Evolutionary conservation across 2,888 invertebrate genomes (phyloP).

Genomic region (Stegophylla sp.): DNA sequence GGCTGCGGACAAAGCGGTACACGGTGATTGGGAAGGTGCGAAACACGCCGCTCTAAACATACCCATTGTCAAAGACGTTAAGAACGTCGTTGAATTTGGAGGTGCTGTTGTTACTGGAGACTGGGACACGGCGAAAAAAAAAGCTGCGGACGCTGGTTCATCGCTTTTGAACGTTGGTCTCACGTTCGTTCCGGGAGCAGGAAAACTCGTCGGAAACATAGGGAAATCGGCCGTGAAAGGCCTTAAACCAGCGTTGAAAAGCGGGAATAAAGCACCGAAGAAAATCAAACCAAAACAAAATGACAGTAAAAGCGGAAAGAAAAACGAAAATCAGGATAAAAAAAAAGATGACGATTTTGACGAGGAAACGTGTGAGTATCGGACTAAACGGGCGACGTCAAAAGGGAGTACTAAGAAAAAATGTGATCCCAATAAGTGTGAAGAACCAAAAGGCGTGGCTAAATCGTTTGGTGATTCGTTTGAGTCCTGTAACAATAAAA

Average conservation of each 20-base stretch:
- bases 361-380: not conserved
- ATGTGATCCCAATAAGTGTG: not conserved
- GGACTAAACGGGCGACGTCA: not conserved
- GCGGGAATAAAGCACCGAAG: conserved; percentile 28
- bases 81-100: conserved; percentile 53
- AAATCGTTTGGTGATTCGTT: not conserved
- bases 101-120: conserved; percentile 57
- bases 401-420: not conserved
- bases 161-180: conserved; percentile 49
- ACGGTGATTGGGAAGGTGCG: conserved; percentile 57
- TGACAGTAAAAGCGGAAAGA: not conserved
- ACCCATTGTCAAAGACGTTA: conserved; percentile 59
- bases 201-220: conserved; percentile 48
- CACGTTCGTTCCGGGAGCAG: conserved; percentile 52
- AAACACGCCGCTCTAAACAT: conserved; percentile 52
- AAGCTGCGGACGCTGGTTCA: conserved; percentile 41
- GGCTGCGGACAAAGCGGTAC: conserved; percentile 55
- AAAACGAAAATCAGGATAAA: not conserved
- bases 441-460: not conserved
- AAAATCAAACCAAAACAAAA: conserved; percentile 25
- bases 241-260: conserved; percentile 23
- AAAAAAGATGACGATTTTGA: not conserved
- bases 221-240: conserved; percentile 43
- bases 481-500: conserved; percentile 27
- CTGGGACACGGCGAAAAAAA: conserved; percentile 56